phyloP scores from a whole-genome alignment of 2,113 vertebrate species.

The Engraulis encrasicolus region DNA sequence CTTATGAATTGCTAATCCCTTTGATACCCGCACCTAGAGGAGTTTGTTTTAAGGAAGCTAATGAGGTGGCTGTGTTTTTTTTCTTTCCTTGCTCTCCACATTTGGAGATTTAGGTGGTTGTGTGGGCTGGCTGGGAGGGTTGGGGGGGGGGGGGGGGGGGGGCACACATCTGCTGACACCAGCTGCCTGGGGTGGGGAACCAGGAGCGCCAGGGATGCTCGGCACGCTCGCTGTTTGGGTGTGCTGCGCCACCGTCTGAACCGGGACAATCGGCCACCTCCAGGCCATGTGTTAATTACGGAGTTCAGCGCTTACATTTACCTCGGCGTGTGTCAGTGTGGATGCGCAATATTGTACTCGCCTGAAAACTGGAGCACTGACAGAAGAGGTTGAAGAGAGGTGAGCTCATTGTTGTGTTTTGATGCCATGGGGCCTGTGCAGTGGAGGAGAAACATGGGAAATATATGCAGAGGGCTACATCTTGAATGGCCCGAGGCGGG shows the following conservation, averaged over 20 bases:
- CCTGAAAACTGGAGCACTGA: background rate
- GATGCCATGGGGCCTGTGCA: background rate
- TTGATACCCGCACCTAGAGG: constrained; percentile 7
- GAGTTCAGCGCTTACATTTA: constrained; percentile 67
- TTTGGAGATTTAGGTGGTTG: background rate
- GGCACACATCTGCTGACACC: constrained; percentile 2
- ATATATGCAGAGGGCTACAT: background rate
- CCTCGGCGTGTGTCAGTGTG: background rate
- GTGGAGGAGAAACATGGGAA: background rate
- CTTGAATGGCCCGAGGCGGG: background rate
- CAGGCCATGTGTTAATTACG: constrained; percentile 62
- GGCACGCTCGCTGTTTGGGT: too few relatives aligned
- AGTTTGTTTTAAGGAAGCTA: constrained; percentile 18
- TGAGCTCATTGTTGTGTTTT: background rate
- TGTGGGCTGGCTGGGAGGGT: constrained; percentile 1
- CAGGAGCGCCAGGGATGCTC: background rate
- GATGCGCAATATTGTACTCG: background rate
- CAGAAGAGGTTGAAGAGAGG: background rate
- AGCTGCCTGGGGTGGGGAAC: constrained; percentile 1
- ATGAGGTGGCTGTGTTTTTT: background rate
- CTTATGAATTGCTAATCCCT: background rate
- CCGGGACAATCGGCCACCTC: constrained; percentile 19
- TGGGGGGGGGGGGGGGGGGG: background rate
- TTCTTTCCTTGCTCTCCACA: background rate
- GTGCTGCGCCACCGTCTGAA: background rate